phyloP scores from a whole-genome alignment of 1,140 invertebrate species.

The Platyscapa corneri region DNA sequence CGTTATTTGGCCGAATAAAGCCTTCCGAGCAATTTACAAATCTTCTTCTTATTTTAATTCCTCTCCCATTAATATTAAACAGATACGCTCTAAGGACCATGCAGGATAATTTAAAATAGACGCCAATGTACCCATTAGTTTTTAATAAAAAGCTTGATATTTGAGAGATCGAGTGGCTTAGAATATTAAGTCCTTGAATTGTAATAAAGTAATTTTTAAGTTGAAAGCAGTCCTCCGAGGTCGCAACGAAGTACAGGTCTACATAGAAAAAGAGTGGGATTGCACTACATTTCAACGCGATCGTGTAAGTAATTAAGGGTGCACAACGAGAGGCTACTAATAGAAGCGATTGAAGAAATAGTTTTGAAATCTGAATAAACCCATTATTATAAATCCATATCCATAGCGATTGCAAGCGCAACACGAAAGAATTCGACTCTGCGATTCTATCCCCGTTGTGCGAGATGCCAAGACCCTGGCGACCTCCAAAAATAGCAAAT shows the following conservation, averaged over 20 bases:
- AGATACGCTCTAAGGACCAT: not conserved
- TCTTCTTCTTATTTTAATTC: not conserved
- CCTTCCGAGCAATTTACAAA: not conserved
- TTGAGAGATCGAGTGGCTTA: not conserved
- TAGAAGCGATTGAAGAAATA: not conserved
- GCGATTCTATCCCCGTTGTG: not conserved
- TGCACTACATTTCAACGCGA: not conserved
- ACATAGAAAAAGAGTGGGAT: not conserved
- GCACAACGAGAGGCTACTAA: not conserved
- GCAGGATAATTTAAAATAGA: not conserved
- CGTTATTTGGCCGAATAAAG: not conserved
- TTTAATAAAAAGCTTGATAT: not conserved
- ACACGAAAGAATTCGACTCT: not conserved
- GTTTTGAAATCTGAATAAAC: not conserved
- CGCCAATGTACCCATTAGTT: not conserved
- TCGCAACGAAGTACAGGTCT: not conserved
- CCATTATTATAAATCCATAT: constrained; percentile 5
- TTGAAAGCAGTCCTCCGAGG: not conserved
- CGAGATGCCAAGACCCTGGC: not conserved
- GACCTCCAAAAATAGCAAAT: not conserved
- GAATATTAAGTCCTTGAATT: not conserved
- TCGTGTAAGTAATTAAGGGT: not conserved
- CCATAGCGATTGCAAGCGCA: not conserved
- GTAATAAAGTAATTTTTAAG: not conserved
- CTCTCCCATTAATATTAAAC: not conserved